phyloP scores from a whole-genome alignment of 92 coral and sea anemone species.

The Siderastrea siderea region DNA sequence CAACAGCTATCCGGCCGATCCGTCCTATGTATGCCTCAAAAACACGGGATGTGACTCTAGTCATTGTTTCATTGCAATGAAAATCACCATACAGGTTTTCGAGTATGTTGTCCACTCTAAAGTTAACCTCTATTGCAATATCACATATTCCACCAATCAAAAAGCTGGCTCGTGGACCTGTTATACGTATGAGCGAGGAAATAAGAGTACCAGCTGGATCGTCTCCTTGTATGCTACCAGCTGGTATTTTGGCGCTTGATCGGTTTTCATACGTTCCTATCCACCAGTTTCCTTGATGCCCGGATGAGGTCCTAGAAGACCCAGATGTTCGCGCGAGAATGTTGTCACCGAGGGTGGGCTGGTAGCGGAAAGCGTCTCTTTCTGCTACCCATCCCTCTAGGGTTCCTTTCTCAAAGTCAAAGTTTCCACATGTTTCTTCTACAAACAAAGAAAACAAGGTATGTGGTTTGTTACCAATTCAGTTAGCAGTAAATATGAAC shows the following conservation, averaged over 20 bases:
- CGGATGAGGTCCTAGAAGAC: not conserved
- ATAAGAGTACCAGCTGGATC: not conserved
- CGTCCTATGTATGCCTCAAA: not conserved
- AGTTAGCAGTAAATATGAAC: no score
- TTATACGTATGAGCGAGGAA: slow-evolving; percentile 4
- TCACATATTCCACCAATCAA: slow-evolving; percentile 8
- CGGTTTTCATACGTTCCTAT: slow-evolving; percentile 66
- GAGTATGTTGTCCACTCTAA: not conserved
- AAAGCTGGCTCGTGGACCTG: not conserved
- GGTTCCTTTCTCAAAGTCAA: slow-evolving; percentile 66
- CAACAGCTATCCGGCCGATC: not conserved
- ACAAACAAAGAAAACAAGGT: not conserved
- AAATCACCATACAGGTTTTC: not conserved
- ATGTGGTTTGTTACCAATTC: not conserved
- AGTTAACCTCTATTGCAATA: not conserved
- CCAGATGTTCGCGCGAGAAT: slow-evolving; percentile 34
- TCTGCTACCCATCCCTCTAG: slow-evolving; percentile 50
- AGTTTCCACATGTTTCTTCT: slow-evolving; percentile 12
- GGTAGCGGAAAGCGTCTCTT: slow-evolving; percentile 55
- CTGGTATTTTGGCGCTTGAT: slow-evolving; percentile 12
- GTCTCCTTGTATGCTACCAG: slow-evolving; percentile 50
- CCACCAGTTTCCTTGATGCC: slow-evolving; percentile 59
- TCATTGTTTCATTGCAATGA: slow-evolving; percentile 6
- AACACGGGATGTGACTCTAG: not conserved
- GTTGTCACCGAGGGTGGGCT: slow-evolving; percentile 36